Evolutionary conservation across 2,113 vertebrate species (phyloP).

Genomic region (Neoarius graeffei): DNA sequence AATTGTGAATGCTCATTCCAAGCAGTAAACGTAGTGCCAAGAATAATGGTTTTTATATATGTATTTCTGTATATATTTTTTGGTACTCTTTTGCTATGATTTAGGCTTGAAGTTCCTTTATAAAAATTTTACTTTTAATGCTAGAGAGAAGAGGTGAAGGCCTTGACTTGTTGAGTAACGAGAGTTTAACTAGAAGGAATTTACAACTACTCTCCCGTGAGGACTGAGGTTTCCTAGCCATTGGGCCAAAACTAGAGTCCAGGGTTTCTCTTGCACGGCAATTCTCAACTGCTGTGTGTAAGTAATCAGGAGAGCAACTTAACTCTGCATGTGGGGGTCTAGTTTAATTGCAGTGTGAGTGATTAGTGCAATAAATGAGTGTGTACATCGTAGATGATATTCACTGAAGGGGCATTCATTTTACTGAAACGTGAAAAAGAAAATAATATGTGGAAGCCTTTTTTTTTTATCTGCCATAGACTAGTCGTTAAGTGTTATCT

Average conservation of each 20-base stretch:
- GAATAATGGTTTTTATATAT: background rate
- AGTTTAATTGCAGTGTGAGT: background rate
- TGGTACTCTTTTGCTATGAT: slow-evolving; percentile 3
- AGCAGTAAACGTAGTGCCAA: background rate
- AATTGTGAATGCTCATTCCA: background rate
- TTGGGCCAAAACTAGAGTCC: slow-evolving; percentile 43
- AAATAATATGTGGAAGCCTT: background rate
- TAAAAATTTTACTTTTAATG: slow-evolving; percentile 24
- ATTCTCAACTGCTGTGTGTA: slow-evolving; percentile 34
- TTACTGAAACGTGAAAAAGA: background rate
- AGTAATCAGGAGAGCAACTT: background rate
- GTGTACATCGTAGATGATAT: background rate
- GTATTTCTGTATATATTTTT: background rate
- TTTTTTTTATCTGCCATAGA: background rate
- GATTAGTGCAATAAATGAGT: background rate
- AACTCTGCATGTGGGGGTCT: background rate
- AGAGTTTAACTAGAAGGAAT: slow-evolving; percentile 55
- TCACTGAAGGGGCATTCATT: background rate
- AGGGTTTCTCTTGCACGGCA: slow-evolving; percentile 56
- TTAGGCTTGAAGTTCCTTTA: slow-evolving; percentile 27
- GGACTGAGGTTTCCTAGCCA: slow-evolving; percentile 41
- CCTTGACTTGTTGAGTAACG: slow-evolving; percentile 41
- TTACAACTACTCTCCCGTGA: slow-evolving; percentile 59
- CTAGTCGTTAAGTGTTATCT: background rate
- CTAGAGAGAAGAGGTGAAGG: slow-evolving; percentile 20